Conservation (phyloP, 2,888 invertebrate species). For the Rhamphomyia laevipes region DNA sequence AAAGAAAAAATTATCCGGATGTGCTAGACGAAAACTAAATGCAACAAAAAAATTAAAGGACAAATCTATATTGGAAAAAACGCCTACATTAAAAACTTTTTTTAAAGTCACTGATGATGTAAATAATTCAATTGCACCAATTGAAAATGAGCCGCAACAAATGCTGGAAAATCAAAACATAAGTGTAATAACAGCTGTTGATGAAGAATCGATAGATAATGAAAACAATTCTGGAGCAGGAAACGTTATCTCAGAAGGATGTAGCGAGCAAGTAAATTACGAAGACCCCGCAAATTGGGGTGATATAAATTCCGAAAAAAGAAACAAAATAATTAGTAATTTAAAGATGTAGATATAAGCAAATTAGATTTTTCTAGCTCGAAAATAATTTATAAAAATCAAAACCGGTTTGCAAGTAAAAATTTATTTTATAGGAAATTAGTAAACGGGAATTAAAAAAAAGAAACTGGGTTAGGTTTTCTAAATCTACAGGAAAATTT, state of each 20-base stretch:
- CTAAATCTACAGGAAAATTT: constrained; percentile 1
- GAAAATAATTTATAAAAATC: neutral
- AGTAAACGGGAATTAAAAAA: constrained; percentile 4
- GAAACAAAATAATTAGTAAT: neutral
- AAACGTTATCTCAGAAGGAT: too few species aligned
- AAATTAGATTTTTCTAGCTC: neutral
- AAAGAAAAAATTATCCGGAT: too few species aligned
- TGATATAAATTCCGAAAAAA: neutral
- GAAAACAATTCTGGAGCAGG: too few species aligned
- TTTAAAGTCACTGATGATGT: too few species aligned
- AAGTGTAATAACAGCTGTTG: too few species aligned
- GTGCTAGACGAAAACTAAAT: neutral
- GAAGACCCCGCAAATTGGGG: neutral
- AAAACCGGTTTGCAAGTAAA: constrained; percentile 1
- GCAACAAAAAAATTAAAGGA: neutral
- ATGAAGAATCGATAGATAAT: too few species aligned
- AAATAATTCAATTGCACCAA: too few species aligned
- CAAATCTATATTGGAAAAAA: neutral
- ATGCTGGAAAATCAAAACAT: too few species aligned
- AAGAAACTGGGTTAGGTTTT: constrained; percentile 2
- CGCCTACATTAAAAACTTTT: neutral
- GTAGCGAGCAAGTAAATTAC: neutral
- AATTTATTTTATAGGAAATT: constrained; percentile 3
- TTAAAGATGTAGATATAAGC: neutral
- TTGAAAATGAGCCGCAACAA: too few species aligned